phyloP scores from a whole-genome alignment of 1,140 invertebrate genomes.

The Yoshiicerus persimilis region DNA sequence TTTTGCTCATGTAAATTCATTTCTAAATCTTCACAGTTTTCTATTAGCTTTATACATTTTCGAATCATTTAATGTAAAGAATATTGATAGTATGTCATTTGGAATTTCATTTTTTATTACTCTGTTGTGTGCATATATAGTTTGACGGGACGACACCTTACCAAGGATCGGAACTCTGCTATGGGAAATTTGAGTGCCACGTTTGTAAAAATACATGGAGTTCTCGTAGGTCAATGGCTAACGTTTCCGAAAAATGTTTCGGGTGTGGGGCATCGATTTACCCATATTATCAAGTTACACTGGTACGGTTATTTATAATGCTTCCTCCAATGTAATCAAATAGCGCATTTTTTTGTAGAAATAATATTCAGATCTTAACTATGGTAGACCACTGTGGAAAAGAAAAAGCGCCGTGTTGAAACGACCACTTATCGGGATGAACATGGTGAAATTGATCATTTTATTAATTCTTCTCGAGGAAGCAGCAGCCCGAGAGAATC shows the following conservation, averaged over 20 bases:
- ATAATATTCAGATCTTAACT: no score
- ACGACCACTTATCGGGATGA: not conserved
- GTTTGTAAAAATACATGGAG: not conserved
- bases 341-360: no score
- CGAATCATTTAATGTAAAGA: no score
- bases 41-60: no score
- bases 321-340: not conserved
- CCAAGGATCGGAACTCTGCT: not conserved
- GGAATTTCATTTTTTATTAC: not conserved
- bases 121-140: not conserved
- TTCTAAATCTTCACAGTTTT: no score
- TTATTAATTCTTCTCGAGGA: not conserved
- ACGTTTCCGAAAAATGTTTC: not conserved
- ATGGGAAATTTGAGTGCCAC: not conserved
- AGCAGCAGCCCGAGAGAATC: not conserved
- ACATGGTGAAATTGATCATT: not conserved
- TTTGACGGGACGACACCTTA: not conserved
- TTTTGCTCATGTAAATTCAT: not conserved
- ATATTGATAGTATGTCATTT: not conserved
- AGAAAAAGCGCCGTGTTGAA: not conserved
- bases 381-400: not conserved
- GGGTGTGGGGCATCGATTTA: not conserved
- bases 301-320: not conserved
- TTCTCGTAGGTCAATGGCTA: not conserved
- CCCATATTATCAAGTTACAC: not conserved